Base-by-base conservation (phyloP, 1,140 invertebrate genomes). In the Aradophagus sp. region DNA sequence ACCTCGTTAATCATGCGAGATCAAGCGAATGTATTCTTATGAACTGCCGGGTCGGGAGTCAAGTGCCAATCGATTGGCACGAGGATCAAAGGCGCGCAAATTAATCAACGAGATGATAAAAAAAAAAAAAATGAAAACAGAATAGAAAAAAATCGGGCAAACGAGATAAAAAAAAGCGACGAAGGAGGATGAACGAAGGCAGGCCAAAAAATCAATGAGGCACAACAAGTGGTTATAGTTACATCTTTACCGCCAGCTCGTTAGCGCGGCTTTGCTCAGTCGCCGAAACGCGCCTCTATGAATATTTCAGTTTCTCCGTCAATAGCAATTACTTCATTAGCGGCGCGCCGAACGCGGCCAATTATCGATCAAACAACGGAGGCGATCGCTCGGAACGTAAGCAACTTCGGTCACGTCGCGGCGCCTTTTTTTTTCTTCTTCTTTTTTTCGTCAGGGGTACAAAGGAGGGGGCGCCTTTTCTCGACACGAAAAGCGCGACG, bases 211-310 rank as follows among this genome's bases (percentile, higher is more conserved):
- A 70, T 73, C 65, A 44, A 70, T 68, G 62, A 44, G 15, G 63
- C 59, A 58, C 74, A 76, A 76, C 74, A 76, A 76, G 74, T 76
- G 67, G 74, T 71, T 71, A 71, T 53, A 67, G 52, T 55, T 59
- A 59, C 66, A 61, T 61, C 56, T 63, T 61, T 55, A 55, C 10
- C 42, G 38, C 5, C 13, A 29, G 12, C 45, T 56, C 44, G 31
- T 66, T 66, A 56, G 13, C 44, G 53, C 31, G 32, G 7, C 39
- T 66, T 35, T 16, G 31, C 44, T n/a, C 17, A 23, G 23, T 52
- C 26, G 50, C 20, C 12, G 16, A 56, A 47, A 55, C 27, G 20
- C 39, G 20, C 39, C 14, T 41, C 44, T 47, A 41, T 66, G 44
- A 56, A 66, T 56, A 50, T 56, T 55, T 48, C 26, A 66, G 36